Conservation (phyloP, 2,113 vertebrate species). For the Helogale parvula region DNA sequence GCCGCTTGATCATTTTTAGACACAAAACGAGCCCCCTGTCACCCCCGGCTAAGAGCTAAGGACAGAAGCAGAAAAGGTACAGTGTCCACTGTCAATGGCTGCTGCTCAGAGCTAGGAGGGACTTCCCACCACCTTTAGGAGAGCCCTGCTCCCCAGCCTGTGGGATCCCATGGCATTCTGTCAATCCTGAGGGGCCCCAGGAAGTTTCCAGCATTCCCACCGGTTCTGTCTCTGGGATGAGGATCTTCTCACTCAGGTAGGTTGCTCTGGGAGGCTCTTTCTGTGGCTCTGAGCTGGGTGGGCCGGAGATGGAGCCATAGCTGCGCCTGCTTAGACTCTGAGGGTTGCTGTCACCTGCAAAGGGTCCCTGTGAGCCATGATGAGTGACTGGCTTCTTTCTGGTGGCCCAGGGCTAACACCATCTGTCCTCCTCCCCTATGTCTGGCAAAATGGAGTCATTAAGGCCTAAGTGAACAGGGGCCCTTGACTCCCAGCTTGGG, state of each 20-base stretch:
- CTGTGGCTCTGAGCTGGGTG: not conserved
- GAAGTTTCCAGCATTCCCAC: conserved; percentile 55
- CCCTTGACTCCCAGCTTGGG: too few species aligned
- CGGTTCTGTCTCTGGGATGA: conserved; percentile 51
- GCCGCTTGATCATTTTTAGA: not conserved
- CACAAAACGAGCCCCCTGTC: not conserved
- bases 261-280: not conserved
- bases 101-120: not conserved
- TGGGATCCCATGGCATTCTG: not conserved
- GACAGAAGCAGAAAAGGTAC: not conserved
- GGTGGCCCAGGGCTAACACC: not conserved
- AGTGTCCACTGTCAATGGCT: not conserved
- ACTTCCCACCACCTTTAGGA: not conserved
- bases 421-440: not conserved
- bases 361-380: not conserved
- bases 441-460: not conserved
- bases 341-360: conserved; percentile 2
- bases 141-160: too few species aligned
- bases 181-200: not conserved
- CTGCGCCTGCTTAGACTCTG: not conserved
- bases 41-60: not conserved
- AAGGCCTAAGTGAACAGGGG: not conserved
- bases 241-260: conserved; percentile 76
- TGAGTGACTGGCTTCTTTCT: not conserved
- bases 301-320: conserved; percentile 73